These are phyloP conservation scores for Neotragus pygmaeus DNA, from an alignment of 2,113 vertebrate species.

Conservation along the genomic window DNA sequence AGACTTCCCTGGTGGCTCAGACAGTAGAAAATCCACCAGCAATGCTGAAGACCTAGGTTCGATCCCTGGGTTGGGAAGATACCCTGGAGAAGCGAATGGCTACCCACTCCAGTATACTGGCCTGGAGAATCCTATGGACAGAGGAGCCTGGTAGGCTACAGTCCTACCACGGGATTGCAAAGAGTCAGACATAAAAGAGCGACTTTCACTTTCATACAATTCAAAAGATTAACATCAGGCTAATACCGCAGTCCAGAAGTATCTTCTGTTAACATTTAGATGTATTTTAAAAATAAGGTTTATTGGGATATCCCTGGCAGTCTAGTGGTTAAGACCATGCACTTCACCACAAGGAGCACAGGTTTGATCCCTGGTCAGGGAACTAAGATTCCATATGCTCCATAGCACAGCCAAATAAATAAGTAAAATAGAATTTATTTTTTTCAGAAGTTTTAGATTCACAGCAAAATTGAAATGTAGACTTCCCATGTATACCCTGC, in stretches of 20 bases:
- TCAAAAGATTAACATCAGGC: background rate
- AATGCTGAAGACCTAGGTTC: background rate
- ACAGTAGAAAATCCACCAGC: background rate
- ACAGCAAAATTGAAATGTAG: background rate
- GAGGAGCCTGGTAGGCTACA: background rate
- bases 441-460: background rate
- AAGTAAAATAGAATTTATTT: background rate
- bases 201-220: background rate
- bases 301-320: background rate
- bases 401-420: background rate
- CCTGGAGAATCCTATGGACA: background rate
- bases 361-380: background rate
- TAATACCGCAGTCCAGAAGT: background rate
- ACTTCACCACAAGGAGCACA: background rate
- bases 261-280: background rate
- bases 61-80: background rate
- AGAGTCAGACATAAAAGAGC: background rate
- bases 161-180: background rate
- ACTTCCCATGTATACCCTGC: background rate
- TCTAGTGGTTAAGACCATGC: background rate
- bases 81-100: background rate
- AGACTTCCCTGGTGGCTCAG: background rate
- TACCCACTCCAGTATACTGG: background rate
- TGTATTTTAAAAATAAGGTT: background rate
- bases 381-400: background rate